Evolutionary conservation across 2,113 vertebrate species (phyloP).

Genomic region (Halcyon malimbica): DNA sequence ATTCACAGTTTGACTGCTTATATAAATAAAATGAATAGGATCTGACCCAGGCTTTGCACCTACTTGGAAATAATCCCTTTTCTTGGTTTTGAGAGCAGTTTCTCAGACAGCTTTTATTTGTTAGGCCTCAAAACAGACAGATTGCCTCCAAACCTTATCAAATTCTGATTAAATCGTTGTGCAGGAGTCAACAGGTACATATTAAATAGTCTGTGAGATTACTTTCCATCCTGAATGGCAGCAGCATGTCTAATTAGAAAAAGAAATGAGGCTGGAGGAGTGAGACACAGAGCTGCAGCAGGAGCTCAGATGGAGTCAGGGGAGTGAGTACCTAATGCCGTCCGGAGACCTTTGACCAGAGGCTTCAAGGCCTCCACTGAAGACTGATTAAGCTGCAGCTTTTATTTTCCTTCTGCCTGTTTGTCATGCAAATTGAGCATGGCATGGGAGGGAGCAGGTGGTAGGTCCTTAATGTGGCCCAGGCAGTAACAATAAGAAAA

Average conservation of each 20-base stretch:
- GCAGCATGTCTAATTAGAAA: background rate
- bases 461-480: background rate
- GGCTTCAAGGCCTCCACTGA: background rate
- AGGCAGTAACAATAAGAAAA: background rate
- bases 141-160: background rate
- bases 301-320: background rate
- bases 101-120: background rate
- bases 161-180: slow-evolving; percentile 4
- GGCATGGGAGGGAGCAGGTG: background rate
- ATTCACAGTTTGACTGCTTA: background rate
- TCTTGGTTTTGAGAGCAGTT: slow-evolving; percentile 5
- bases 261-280: background rate
- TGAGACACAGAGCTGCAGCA: background rate
- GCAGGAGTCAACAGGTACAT: slow-evolving; percentile 20
- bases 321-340: background rate
- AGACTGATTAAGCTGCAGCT: background rate
- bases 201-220: slow-evolving; percentile 24
- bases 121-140: background rate
- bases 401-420: slow-evolving; percentile 2
- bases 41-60: slow-evolving; percentile 5
- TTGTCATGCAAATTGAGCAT: slow-evolving; percentile 26
- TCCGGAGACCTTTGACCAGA: background rate
- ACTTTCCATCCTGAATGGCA: background rate
- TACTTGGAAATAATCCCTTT: slow-evolving; percentile 23
- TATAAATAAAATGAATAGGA: slow-evolving; percentile 23